These are phyloP conservation scores for Takifugu bimaculatus DNA, from an alignment of 2,113 vertebrate genomes.

Conservation along the genomic window DNA sequence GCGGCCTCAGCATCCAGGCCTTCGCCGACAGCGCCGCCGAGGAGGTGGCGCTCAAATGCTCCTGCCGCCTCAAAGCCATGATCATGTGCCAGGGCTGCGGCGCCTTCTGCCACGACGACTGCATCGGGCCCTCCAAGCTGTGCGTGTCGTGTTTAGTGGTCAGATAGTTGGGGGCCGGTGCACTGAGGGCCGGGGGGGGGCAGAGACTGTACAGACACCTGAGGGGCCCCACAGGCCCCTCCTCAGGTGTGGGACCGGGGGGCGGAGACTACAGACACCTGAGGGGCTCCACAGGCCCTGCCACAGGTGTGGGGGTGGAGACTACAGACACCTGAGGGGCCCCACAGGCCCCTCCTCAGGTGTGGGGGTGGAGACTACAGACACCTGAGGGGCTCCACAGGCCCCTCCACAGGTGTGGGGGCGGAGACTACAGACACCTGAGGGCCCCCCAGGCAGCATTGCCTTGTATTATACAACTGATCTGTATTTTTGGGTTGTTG, in stretches of 20 bases:
- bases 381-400: too few species aligned
- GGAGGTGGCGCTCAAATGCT: constrained; percentile 90
- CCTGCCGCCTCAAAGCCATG: constrained; percentile 98
- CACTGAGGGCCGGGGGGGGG: not conserved
- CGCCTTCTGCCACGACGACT: constrained; percentile 96
- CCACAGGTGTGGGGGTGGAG: too few species aligned
- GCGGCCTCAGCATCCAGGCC: constrained; percentile 86
- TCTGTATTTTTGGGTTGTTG: constrained; percentile 80
- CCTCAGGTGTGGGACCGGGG: too few species aligned
- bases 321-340: too few species aligned
- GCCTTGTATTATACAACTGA: constrained; percentile 78
- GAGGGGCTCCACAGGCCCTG: too few species aligned
- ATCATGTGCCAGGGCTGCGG: constrained; percentile 99
- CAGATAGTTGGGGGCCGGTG: constrained; percentile 79
- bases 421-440: constrained; percentile 48
- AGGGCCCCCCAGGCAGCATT: not conserved
- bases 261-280: too few species aligned
- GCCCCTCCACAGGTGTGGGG: constrained; percentile 7
- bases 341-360: too few species aligned
- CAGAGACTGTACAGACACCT: constrained; percentile 33
- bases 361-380: too few species aligned
- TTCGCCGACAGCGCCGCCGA: constrained; percentile 83
- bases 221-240: constrained; percentile 8
- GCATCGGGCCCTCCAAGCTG: constrained; percentile 96
- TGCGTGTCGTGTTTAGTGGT: constrained; percentile 96